Percentiles rank a stretch among this genome's conserved stretches.
Conservation (phyloP, 2,888 invertebrate genomes). For the Diaperis boleti region DNA sequence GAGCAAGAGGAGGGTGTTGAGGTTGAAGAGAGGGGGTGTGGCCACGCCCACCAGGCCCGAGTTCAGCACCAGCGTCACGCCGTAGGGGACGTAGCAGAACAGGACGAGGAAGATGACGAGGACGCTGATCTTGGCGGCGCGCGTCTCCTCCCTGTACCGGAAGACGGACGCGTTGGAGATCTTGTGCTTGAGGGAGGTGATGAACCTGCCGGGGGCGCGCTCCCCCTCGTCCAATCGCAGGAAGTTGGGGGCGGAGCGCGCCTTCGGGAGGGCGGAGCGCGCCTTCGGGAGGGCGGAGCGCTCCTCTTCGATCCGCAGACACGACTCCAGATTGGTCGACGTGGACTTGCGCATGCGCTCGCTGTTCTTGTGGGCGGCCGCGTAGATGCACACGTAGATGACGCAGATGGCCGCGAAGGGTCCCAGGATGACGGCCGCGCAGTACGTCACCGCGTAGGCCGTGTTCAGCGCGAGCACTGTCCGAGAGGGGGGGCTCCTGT, state of each 20-base stretch:
- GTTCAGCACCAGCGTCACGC: conserved; percentile 60
- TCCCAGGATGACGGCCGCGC: conserved; percentile 66
- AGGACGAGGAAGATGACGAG: conserved; percentile 79
- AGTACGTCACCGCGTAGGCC: conserved; percentile 66
- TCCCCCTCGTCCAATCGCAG: conserved; percentile 62
- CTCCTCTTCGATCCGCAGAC: not conserved
- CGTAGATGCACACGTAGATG: conserved; percentile 81
- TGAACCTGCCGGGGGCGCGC: conserved; percentile 72
- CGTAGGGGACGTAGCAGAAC: conserved; percentile 68
- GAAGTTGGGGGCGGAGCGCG: conserved; percentile 62
- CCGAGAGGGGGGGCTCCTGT: conserved; percentile 37
- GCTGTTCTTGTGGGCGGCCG: conserved; percentile 81
- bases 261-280: conserved; percentile 55
- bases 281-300: conserved; percentile 56
- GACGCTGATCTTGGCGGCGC: conserved; percentile 88
- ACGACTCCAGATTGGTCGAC: conserved; percentile 67
- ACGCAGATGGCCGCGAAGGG: conserved; percentile 76
- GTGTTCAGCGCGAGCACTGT: conserved; percentile 62
- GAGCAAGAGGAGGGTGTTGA: conserved; percentile 70
- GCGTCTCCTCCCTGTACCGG: conserved; percentile 88
- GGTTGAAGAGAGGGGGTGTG: conserved; percentile 67
- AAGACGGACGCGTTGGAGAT: conserved; percentile 88
- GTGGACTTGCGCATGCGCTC: conserved; percentile 69
- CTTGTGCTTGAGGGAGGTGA: conserved; percentile 81
- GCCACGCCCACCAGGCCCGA: conserved; percentile 54